phyloP scores from a whole-genome alignment of 2,113 vertebrate species.

The Megaceryle maxima region DNA sequence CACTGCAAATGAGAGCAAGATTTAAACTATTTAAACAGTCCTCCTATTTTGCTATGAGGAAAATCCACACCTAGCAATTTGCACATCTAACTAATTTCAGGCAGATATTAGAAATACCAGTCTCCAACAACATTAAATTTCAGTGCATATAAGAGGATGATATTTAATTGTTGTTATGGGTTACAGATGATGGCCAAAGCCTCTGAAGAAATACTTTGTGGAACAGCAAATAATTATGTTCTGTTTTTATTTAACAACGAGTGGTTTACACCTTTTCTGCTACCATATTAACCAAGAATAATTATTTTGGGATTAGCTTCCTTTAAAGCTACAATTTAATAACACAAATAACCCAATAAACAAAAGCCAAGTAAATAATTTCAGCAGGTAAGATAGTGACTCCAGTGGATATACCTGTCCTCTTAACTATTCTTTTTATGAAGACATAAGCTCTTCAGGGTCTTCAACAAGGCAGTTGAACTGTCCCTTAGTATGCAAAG shows the following conservation, averaged over 20 bases:
- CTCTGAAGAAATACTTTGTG: background rate
- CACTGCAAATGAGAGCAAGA: background rate
- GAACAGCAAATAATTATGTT: constrained; percentile 37
- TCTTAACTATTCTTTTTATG: constrained; percentile 4
- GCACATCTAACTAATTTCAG: background rate
- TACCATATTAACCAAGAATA: background rate
- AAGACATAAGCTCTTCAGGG: constrained; percentile 16
- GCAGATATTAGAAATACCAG: background rate
- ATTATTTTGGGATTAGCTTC: constrained; percentile 15
- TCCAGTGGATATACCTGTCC: constrained; percentile 61
- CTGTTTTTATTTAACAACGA: constrained; percentile 11
- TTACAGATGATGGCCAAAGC: background rate
- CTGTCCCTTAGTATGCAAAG: constrained; percentile 43
- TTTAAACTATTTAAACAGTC: background rate
- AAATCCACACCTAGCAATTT: background rate
- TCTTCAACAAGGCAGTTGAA: constrained; percentile 17
- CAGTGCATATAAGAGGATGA: background rate
- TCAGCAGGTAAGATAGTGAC: background rate
- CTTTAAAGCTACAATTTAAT: constrained; percentile 29
- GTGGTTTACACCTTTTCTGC: constrained; percentile 31
- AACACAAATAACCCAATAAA: constrained; percentile 48
- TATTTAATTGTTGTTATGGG: background rate
- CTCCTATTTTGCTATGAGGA: background rate
- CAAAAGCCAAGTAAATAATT: constrained; percentile 1
- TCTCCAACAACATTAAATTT: background rate